Conservation (phyloP, 2,113 vertebrate species). For the Panthera tigris region DNA sequence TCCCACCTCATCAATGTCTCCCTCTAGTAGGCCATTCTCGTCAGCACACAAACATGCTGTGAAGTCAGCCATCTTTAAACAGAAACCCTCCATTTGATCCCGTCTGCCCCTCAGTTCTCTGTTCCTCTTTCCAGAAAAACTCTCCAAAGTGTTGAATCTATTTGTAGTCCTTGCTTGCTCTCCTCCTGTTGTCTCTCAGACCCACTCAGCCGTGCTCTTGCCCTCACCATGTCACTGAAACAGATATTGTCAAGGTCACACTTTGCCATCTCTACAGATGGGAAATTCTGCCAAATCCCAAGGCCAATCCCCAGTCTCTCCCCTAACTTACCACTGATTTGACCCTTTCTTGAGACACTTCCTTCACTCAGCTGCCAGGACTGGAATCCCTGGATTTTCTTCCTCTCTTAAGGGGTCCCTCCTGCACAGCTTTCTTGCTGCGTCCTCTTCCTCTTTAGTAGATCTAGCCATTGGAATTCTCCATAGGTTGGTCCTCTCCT, state of each 20-base stretch:
- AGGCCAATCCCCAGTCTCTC: neutral
- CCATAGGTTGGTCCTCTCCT: neutral
- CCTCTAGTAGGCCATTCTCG: neutral
- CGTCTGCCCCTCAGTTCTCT: neutral
- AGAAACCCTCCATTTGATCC: neutral
- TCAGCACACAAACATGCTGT: neutral
- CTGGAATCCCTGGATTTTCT: neutral
- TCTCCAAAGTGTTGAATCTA: neutral
- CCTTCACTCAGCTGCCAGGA: neutral
- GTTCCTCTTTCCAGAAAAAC: neutral
- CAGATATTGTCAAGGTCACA: neutral
- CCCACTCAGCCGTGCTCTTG: neutral
- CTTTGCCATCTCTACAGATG: neutral
- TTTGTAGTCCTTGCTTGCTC: neutral
- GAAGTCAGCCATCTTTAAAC: neutral
- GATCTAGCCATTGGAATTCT: neutral
- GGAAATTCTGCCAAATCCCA: neutral
- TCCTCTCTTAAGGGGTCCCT: neutral
- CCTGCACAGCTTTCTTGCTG: neutral
- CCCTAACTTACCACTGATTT: neutral
- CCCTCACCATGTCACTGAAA: neutral
- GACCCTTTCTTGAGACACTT: neutral
- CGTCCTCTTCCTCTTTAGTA: neutral
- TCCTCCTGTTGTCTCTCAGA: neutral
- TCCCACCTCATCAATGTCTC: neutral